Evolutionary conservation across 1,140 invertebrate genomes (phyloP), one percentile per base, ranked within the genome.

Genomic region (Vollenhovia emeryi): DNA sequence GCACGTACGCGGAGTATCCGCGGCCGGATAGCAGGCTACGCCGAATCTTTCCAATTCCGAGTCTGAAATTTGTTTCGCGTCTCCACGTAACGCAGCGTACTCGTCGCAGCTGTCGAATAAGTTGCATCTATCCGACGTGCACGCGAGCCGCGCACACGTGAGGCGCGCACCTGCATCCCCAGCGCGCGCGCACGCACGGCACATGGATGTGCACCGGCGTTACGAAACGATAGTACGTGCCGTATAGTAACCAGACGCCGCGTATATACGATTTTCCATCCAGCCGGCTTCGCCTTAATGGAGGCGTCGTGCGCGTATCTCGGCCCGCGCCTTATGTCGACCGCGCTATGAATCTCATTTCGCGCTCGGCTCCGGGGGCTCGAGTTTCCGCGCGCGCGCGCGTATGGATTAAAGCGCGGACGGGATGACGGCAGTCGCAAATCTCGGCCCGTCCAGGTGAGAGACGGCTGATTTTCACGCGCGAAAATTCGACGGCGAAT

Each of bases 81-180:
- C 30, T n/a, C 75, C 18, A 21, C 59, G 74, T 59, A 75, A 60
- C 75, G 75, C 45, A 68, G 27, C 75, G 45, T 52, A 50, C 60
- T 68, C 62, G 76, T 79, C 62, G 76, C 62, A 68, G 76, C 76
- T 79, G 76, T 79, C 76, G 76, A 79, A 79, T 79, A 79, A 68
- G 45, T 79, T 68, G 76, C 60, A 36, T 68, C 60, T 40, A 79
- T 68, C 60, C 75, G 60, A 79, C 60, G 60, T 68, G 60, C 74
- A 62, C 30, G 75, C 62, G 59, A 60, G 40, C 18, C 15, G n/a
- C 48, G 27, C 59, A n/a, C 60, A 27, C 43, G 43, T 40, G 75
- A 13, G 6, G 30, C 40, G 43, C 40, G 55, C 74, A 64, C 74
- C 75, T 66, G 75, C 43, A 66, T 36, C 75, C 30, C 24, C n/a